Base-by-base conservation (phyloP, 2,797 vertebrate species). In the Eutrigla gurnardus region DNA sequence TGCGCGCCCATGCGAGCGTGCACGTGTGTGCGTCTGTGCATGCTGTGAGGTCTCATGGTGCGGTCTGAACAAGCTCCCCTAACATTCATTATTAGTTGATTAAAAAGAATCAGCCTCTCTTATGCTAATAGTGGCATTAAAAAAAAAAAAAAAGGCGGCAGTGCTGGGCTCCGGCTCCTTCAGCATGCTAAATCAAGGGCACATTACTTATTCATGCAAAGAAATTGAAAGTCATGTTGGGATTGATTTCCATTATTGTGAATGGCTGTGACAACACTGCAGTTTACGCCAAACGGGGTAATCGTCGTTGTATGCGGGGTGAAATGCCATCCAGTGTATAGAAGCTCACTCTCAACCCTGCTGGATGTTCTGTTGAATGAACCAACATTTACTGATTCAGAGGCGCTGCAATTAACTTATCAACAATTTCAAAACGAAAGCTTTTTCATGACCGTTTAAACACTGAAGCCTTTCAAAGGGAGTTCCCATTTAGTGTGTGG, bases 201-300 rank as follows among this genome's bases (percentile, higher is more conserved):
- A 81, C 85, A 92, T 94, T 91, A 93, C 80, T 93, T 93, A 93
- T 92, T 95, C 90, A 94, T 93, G 92, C 89, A 93, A 93, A 94
- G 93, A 93, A 94, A 93, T 85, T 81, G 85, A 89, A 92, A 92
- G 89, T 90, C 91, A 88, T 93, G 83, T 93, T 93, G 84, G 90
- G 92, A 94, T 93, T 94, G 90, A 93, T 94, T 93, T 93, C 85
- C 68, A 90, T 94, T 92, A 91, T 91, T 88, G 81, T 84, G 78
- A 89, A 91, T 85, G 79, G 86, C 86, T 89, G 73, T 78, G 87
- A 92, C 89, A 92, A 91, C 77, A 85, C 54, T 74, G 81, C 75
- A 74, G 80, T 84, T 78, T 82, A 61, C 72, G 61, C 18, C 53
- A 84, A 88, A 83, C 76, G 57, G 76, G 80, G n/a, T 81, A 79